Base-by-base conservation (phyloP, 2,888 invertebrate genomes). In the Bembecia ichneumoniformis region DNA sequence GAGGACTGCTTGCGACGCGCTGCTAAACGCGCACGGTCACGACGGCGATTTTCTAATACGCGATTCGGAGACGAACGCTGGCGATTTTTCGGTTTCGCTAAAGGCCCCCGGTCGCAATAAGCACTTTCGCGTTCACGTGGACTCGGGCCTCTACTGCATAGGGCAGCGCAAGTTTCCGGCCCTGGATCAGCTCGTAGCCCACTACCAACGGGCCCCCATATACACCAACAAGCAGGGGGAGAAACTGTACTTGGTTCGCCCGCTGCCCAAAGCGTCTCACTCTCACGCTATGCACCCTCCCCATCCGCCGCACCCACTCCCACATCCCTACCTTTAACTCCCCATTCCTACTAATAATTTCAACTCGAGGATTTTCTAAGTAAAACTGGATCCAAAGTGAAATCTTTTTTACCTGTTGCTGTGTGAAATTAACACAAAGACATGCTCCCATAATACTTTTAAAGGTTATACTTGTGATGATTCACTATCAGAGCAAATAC, bases 21-120 rank as follows among this genome's bases (percentile, higher is more conserved):
- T 99, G 77, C 91, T 99, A 74, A 96, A 96, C 88, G 94, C 96
- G 76, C 94, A 95, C 78, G 99, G 97, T 14, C 94, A 95, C 73
- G 97, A 99, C 83, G 99, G 99, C 10, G 99, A 99, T 88, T 99
- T 97, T 89, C 93, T 99, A 72, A 97, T 99, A 69, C 89, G 99
- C 64, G 99, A 99, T 88, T 98, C 97, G 76, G 99, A 99, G 90
- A 98, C 99, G 66, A 99, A 98, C 88, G 99, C 98, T 88, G 99
- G 99, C 59, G 99, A 99, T 87, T 98, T 94, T 87, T 98, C 98
- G 11, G 98, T 99, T 64, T 98, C 99, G 48, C 89, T 99, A 73
- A 98, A 99, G 88, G 99, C 99, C 47, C 96, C 97, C 45, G 96
- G 96, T 17, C 93, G 98, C 64, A 99, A 99, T 90, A 99, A 99